Conservation (phyloP, 2,113 vertebrate species). For the Gulo gulo region DNA sequence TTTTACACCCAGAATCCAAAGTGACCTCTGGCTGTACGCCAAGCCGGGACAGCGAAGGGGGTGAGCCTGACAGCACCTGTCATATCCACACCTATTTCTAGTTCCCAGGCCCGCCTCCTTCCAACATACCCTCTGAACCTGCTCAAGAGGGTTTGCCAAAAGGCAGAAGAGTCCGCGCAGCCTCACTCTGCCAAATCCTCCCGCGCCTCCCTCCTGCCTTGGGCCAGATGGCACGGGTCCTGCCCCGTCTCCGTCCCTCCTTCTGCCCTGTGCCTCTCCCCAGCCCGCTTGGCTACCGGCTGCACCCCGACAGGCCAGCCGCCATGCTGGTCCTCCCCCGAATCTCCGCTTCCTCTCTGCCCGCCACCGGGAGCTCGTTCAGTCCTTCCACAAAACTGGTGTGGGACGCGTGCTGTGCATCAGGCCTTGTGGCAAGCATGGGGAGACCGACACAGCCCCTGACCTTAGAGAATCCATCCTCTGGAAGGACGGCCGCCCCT, state of each 20-base stretch:
- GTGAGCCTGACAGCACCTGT: conserved; percentile 52
- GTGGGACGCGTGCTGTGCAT: background rate
- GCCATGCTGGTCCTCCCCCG: fast-evolving
- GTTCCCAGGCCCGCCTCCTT: conserved; percentile 50
- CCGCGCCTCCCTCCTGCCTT: fast-evolving
- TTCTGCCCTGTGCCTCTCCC: background rate
- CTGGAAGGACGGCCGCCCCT: fast-evolving
- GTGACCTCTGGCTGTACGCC: conserved; percentile 74
- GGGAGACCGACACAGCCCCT: background rate
- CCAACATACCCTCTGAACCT: background rate
- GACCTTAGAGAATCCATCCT: background rate
- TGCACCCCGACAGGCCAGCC: background rate
- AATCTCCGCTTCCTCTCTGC: too few species aligned
- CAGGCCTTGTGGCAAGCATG: fast-evolving
- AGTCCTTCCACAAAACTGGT: fast-evolving
- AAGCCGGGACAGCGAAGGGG: conserved; percentile 73
- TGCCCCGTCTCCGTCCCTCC: background rate
- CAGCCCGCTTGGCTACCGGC: fast-evolving
- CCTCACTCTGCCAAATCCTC: fast-evolving
- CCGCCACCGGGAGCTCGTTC: too few species aligned
- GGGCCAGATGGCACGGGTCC: background rate
- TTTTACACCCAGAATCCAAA: conserved; percentile 76
- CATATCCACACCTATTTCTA: conserved; percentile 58
- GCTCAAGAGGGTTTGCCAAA: background rate
- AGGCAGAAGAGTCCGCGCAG: fast-evolving